Percentiles rank a stretch among this genome's conserved stretches.
Conservation (phyloP, 2,888 invertebrate species). For the Tanypteryx hageni region DNA sequence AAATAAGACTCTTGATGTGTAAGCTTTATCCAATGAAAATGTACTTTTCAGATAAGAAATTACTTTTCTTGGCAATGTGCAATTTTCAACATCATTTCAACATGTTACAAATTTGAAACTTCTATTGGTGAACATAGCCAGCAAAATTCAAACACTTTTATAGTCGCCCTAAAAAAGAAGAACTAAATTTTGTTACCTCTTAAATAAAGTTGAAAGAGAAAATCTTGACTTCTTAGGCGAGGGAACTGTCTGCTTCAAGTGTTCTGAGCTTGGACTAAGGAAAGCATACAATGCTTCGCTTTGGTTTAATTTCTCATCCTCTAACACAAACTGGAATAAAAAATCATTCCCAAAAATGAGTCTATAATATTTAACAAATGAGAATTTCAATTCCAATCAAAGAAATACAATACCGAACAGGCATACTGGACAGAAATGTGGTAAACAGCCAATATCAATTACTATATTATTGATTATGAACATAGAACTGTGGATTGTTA, state of each 20-base stretch:
- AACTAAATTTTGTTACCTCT: slow-evolving; percentile 78
- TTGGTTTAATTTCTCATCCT: slow-evolving; percentile 91
- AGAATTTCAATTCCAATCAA: slow-evolving; percentile 53
- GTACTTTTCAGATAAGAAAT: too few relatives aligned
- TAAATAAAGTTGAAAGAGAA: slow-evolving; percentile 90
- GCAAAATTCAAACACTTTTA: too few relatives aligned
- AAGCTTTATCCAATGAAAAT: too few relatives aligned
- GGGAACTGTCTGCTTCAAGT: slow-evolving; percentile 84
- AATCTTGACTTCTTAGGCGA: slow-evolving; percentile 92
- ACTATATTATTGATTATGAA: too few relatives aligned
- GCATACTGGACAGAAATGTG: slow-evolving; percentile 5
- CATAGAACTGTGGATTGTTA: too few relatives aligned
- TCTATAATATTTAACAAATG: neutral
- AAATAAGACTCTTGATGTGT: too few relatives aligned
- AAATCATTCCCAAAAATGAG: neutral
- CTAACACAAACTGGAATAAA: slow-evolving; percentile 85
- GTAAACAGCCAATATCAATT: too few relatives aligned
- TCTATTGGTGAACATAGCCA: too few relatives aligned
- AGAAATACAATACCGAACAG: slow-evolving; percentile 44
- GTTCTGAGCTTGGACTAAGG: slow-evolving; percentile 94
- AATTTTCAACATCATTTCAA: neutral
- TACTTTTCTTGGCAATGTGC: too few relatives aligned
- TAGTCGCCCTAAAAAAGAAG: too few relatives aligned
- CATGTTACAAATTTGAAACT: neutral
- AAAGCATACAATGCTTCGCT: slow-evolving; percentile 94